Percentiles rank a stretch among this genome's conserved stretches.
These are phyloP conservation scores for Meloidogyne floridensis DNA, from an alignment of 1,140 invertebrate genomes.

Conservation along the genomic window DNA sequence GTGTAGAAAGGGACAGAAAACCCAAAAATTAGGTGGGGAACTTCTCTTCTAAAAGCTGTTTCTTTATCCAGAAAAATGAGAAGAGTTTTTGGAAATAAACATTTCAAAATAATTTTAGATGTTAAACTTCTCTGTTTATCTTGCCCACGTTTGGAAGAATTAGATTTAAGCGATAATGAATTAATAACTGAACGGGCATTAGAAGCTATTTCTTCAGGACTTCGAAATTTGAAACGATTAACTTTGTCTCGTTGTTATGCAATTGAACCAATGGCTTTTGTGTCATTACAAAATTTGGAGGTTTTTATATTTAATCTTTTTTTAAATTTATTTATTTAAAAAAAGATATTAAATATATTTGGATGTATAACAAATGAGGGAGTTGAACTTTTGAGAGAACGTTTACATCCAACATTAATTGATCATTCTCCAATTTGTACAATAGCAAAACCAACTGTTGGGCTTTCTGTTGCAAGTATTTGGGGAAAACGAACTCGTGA, in stretches of 20 bases:
- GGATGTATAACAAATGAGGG: slow-evolving; percentile 29
- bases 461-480: slow-evolving; percentile 20
- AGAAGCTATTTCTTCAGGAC: slow-evolving; percentile 10
- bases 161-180: slow-evolving; percentile 27
- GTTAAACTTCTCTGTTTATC: slow-evolving; percentile 7
- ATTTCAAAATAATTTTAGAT: slow-evolving; percentile 5
- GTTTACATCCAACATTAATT: slow-evolving; percentile 17
- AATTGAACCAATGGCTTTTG: slow-evolving; percentile 26
- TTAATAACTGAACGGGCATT: slow-evolving; percentile 20
- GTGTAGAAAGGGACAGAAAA: too few species aligned
- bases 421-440: slow-evolving; percentile 22
- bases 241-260: slow-evolving; percentile 29
- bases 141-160: slow-evolving; percentile 13
- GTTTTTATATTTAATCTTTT: background rate
- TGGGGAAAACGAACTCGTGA: slow-evolving; percentile 21
- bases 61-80: too few species aligned
- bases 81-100: background rate
- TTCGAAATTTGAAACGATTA: slow-evolving; percentile 5
- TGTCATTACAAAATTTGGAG: slow-evolving; percentile 9
- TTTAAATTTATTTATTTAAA: background rate
- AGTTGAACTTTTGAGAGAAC: slow-evolving; percentile 12
- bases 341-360: slow-evolving; percentile 19
- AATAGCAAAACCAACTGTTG: slow-evolving; percentile 28
- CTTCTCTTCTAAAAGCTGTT: too few species aligned
- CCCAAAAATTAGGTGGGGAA: too few species aligned